These are phyloP conservation scores for Anarhynchus alexandrinus DNA, from an alignment of 2,113 vertebrate species.

Conservation along the genomic window DNA sequence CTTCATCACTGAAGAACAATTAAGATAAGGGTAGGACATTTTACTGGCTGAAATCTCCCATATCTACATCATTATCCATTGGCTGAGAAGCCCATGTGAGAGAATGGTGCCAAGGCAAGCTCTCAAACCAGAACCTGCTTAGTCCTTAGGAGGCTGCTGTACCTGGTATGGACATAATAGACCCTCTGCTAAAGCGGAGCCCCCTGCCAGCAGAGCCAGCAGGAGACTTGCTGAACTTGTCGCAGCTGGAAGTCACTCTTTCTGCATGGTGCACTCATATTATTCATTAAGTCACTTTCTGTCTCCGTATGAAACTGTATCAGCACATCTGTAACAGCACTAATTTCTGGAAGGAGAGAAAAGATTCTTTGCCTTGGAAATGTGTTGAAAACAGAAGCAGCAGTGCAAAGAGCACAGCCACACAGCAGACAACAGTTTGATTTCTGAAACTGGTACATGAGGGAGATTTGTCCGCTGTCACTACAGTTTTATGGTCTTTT, in stretches of 20 bases:
- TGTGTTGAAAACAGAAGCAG: not conserved
- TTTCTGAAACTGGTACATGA: not conserved
- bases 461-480: not conserved
- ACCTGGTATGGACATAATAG: not conserved
- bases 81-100: not conserved
- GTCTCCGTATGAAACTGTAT: not conserved
- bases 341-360: not conserved
- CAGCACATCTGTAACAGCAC: not conserved
- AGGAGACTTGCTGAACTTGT: not conserved
- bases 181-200: not conserved
- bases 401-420: not conserved
- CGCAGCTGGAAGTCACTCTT: not conserved
- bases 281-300: not conserved
- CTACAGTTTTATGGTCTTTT: not conserved
- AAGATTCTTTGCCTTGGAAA: not conserved
- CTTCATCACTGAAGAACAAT: not conserved
- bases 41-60: not conserved
- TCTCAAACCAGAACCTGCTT: not conserved
- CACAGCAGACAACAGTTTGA: not conserved
- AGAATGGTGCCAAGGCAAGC: fast-evolving
- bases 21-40: not conserved
- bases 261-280: not conserved
- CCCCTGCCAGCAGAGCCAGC: not conserved
- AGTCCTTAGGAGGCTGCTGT: not conserved
- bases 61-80: no score